phyloP scores from a whole-genome alignment of 2,113 vertebrate genomes.

The Nothobranchius furzeri region DNA sequence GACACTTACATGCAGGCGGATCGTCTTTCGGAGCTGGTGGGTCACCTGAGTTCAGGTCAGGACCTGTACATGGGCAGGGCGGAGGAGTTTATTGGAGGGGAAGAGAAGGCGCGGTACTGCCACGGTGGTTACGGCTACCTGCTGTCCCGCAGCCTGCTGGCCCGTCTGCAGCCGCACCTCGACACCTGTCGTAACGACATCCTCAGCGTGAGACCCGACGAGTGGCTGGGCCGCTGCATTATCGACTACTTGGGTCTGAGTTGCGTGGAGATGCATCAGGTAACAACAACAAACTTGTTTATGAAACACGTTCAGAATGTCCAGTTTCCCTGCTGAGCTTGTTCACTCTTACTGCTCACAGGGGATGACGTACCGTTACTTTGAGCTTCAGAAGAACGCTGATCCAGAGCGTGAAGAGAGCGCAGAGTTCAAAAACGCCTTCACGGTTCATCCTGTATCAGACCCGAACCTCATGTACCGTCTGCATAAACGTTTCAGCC shows the following conservation, averaged over 20 bases:
- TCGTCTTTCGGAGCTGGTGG: conserved; percentile 85
- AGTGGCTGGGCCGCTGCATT: conserved; percentile 97
- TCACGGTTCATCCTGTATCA: conserved; percentile 89
- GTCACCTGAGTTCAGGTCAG: conserved; percentile 89
- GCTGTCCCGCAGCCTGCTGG: conserved; percentile 90
- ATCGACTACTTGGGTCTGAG: conserved; percentile 91
- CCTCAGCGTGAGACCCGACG: conserved; percentile 92
- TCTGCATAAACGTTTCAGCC: conserved; percentile 91
- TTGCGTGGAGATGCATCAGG: conserved; percentile 91
- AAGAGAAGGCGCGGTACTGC: conserved; percentile 91
- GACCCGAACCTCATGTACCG: conserved; percentile 92
- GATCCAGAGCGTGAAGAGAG: conserved; percentile 90
- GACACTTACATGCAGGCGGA: conserved; percentile 92
- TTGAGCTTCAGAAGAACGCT: conserved; percentile 90
- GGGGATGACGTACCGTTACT: conserved; percentile 90
- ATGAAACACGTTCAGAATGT: background rate
- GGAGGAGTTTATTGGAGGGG: conserved; percentile 93
- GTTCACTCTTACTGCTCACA: conserved; percentile 45
- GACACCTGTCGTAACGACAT: conserved; percentile 95
- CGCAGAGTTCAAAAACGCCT: conserved; percentile 83
- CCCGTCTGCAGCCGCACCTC: conserved; percentile 86
- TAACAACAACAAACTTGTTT: conserved; percentile 51
- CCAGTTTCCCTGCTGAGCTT: background rate
- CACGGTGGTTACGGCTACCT: conserved; percentile 95
- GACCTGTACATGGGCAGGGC: conserved; percentile 92